These are phyloP conservation scores for Limulus polyphemus DNA, from an alignment of 2,888 invertebrate species.

Conservation along the genomic window DNA sequence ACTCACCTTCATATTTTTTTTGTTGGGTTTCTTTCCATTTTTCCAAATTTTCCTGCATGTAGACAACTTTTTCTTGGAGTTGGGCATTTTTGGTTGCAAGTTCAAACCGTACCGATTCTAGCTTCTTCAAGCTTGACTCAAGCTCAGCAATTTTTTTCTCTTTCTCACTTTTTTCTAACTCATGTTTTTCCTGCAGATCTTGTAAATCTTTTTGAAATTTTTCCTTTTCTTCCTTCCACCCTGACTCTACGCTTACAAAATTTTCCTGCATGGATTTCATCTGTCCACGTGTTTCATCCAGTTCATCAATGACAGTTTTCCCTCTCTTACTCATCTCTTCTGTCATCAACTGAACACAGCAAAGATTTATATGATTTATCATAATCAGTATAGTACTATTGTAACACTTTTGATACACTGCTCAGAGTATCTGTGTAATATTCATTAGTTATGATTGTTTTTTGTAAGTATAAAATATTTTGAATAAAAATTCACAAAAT, in stretches of 20 bases:
- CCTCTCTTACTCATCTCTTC: constrained; percentile 46
- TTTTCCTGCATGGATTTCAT: constrained; percentile 68
- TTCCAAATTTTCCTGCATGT: constrained; percentile 33
- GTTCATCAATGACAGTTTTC: constrained; percentile 54
- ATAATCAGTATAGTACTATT: too few relatives aligned
- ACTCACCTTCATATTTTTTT: constrained; percentile 44
- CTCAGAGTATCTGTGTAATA: too few relatives aligned
- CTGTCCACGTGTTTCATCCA: constrained; percentile 66
- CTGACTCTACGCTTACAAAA: constrained; percentile 54
- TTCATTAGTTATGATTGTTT: too few relatives aligned
- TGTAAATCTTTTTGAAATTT: constrained; percentile 45
- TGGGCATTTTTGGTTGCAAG: constrained; percentile 32
- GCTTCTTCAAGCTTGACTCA: constrained; percentile 27
- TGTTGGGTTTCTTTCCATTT: constrained; percentile 16
- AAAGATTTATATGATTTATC: neutral
- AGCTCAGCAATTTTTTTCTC: constrained; percentile 37
- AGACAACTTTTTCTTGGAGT: constrained; percentile 42
- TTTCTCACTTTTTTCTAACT: constrained; percentile 36
- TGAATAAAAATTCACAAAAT: too few relatives aligned
- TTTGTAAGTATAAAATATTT: too few relatives aligned
- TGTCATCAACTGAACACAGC: constrained; percentile 52
- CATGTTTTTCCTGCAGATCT: constrained; percentile 35
- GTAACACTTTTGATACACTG: too few relatives aligned
- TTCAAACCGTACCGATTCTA: constrained; percentile 32
- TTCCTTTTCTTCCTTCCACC: constrained; percentile 55